These are phyloP conservation scores for Puffinus mauretanicus DNA, from an alignment of 2,113 vertebrate genomes.

Conservation along the genomic window DNA sequence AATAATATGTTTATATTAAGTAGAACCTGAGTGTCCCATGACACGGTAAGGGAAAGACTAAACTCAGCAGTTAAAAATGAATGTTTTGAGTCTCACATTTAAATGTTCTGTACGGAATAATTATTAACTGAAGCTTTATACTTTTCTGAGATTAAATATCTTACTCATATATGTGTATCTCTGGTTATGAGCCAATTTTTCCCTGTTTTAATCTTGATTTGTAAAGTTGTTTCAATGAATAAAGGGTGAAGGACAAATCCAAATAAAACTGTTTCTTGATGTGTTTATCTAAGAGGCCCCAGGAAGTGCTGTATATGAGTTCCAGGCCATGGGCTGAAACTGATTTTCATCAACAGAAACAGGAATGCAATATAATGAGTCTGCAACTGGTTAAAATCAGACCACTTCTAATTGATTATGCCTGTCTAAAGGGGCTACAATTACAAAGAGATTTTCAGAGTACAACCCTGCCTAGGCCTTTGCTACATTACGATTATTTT, in stretches of 20 bases:
- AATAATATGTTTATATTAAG: conserved; percentile 12
- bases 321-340: conserved; percentile 73
- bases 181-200: conserved; percentile 32
- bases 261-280: conserved; percentile 71
- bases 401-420: conserved; percentile 74
- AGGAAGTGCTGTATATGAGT: conserved; percentile 72
- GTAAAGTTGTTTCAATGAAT: conserved; percentile 61
- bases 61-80: neutral
- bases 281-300: conserved; percentile 72
- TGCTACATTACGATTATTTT: conserved; percentile 59
- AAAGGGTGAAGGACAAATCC: conserved; percentile 61
- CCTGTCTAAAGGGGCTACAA: conserved; percentile 63
- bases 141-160: neutral
- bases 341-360: conserved; percentile 74
- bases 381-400: conserved; percentile 78
- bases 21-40: conserved; percentile 5
- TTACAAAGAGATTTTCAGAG: conserved; percentile 70
- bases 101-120: neutral
- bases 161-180: neutral
- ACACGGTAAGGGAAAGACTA: neutral
- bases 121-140: neutral
- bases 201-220: conserved; percentile 59
- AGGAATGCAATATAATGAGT: conserved; percentile 70
- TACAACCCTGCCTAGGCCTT: conserved; percentile 48
- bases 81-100: neutral